Evolutionary conservation across 1,140 invertebrate species (phyloP), one percentile per base, ranked within the genome.

Genomic region (Lethrus apterus): DNA sequence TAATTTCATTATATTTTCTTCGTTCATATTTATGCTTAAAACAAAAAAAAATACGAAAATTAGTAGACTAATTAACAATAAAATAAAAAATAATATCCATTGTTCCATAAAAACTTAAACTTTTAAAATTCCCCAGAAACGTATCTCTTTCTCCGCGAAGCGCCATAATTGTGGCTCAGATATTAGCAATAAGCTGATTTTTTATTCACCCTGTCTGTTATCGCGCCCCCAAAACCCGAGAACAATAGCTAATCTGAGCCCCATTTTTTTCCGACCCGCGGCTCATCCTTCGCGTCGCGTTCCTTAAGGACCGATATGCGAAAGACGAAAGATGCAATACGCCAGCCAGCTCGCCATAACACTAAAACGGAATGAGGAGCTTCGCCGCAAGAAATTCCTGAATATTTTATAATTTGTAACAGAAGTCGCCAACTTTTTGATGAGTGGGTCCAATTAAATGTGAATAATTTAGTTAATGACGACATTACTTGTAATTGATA

Each of bases 151-250:
- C n/a, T 10, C n/a, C n/a, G n/a, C n/a, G 35, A 13, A 21, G 35
- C 35, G 35, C 35, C 24, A 38, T 38, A 38, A 38, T 38, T 38
- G 35, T 38, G 35, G 35, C 24, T 38, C 35, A 38, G 35, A 38
- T 66, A 65, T 65, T 65, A 65, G 64, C 61, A 66, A 64, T 65
- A 65, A 65, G 64, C 64, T 64, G 62, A 66, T 66, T 66, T 66
- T 66, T 66, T 66, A 66, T 66, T 66, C 64, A 66, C 64, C 63
- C 63, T 52, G 55, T 51, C 58, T 61, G 57, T 61, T 66, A 62
- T 66, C 59, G 57, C 57, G 52, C 59, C 29, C 40, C 46, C 38
- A 41, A 34, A 56, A 57, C 59, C 52, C 41, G 54, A 60, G 53
- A 62, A 62, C 58, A 61, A 64, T 59, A 56, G 55, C 60, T 61